These are phyloP conservation scores for Nephrocerus scutellatus DNA, from an alignment of 2,888 invertebrate genomes.

Conservation along the genomic window DNA sequence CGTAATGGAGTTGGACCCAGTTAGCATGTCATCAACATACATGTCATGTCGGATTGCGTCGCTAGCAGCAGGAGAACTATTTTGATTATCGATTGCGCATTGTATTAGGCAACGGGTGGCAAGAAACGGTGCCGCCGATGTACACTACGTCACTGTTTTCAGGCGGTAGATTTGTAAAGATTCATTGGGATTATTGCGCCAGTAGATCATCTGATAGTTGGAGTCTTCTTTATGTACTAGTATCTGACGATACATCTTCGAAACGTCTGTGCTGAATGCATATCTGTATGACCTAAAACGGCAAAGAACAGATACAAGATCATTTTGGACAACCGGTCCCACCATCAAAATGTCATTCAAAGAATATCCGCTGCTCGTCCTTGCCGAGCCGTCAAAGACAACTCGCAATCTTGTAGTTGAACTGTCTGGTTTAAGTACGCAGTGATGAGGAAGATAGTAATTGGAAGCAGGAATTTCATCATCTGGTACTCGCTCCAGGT, in stretches of 20 bases:
- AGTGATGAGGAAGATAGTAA: constrained; percentile 20
- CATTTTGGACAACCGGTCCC: no score
- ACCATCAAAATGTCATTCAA: constrained; percentile 5
- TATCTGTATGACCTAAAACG: no score
- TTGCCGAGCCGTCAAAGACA: constrained; percentile 17
- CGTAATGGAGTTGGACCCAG: no score
- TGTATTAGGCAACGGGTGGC: constrained; percentile 13
- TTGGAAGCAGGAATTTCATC: not conserved
- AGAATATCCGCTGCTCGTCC: constrained; percentile 12
- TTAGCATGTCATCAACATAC: no score
- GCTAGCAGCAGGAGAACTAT: no score
- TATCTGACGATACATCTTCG: constrained; percentile 23
- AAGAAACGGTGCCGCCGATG: constrained; percentile 14
- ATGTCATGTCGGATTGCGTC: no score
- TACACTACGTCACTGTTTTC: constrained; percentile 13
- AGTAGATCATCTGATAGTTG: constrained; percentile 18
- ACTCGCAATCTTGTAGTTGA: constrained; percentile 16
- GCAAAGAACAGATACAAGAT: no score
- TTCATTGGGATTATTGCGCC: constrained; percentile 6
- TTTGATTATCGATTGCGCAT: no score
- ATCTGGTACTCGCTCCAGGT: constrained; percentile 4
- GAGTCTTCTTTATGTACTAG: constrained; percentile 15
- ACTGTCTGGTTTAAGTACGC: constrained; percentile 14
- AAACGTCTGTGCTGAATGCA: no score
- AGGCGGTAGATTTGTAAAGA: constrained; percentile 8